These are phyloP conservation scores for Falcunculus frontatus DNA, from an alignment of 2,113 vertebrate genomes.

Conservation along the genomic window DNA sequence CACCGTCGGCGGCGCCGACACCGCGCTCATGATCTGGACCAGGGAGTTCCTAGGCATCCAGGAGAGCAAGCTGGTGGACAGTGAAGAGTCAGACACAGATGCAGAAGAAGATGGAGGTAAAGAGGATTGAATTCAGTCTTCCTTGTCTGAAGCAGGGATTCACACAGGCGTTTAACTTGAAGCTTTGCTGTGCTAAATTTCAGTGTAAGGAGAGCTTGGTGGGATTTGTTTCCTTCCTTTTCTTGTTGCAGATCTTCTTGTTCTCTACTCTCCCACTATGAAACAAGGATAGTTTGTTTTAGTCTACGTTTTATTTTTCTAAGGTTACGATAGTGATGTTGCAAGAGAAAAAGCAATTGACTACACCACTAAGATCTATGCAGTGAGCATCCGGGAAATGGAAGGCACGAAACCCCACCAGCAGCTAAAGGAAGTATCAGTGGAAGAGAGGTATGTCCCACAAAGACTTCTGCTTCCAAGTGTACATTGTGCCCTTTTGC, in stretches of 20 bases:
- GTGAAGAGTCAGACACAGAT: slow-evolving; percentile 93
- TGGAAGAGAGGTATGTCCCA: slow-evolving; percentile 88
- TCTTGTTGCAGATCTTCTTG: not conserved
- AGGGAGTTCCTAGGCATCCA: slow-evolving; percentile 84
- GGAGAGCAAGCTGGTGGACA: slow-evolving; percentile 91
- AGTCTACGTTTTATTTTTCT: not conserved
- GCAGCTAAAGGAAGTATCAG: slow-evolving; percentile 85
- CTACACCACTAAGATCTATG: slow-evolving; percentile 91
- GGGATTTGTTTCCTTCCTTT: not conserved
- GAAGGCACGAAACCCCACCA: slow-evolving; percentile 91
- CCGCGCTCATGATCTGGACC: slow-evolving; percentile 96
- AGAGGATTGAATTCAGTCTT: not conserved
- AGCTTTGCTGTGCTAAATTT: not conserved
- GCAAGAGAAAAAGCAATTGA: slow-evolving; percentile 89
- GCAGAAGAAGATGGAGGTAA: slow-evolving; percentile 94
- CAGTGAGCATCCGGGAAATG: slow-evolving; percentile 91
- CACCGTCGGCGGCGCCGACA: slow-evolving; percentile 92
- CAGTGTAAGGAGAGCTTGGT: not conserved
- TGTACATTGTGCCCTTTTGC: not conserved
- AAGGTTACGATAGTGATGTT: slow-evolving; percentile 97
- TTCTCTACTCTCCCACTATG: not conserved
- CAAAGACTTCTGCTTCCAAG: not conserved
- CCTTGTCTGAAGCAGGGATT: not conserved
- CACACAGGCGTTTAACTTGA: not conserved
- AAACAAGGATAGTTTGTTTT: not conserved